Evolutionary conservation across 1,140 invertebrate species (phyloP), one percentile per base, ranked within the genome.

Genomic region (Hyposmocoma kahamanoa): DNA sequence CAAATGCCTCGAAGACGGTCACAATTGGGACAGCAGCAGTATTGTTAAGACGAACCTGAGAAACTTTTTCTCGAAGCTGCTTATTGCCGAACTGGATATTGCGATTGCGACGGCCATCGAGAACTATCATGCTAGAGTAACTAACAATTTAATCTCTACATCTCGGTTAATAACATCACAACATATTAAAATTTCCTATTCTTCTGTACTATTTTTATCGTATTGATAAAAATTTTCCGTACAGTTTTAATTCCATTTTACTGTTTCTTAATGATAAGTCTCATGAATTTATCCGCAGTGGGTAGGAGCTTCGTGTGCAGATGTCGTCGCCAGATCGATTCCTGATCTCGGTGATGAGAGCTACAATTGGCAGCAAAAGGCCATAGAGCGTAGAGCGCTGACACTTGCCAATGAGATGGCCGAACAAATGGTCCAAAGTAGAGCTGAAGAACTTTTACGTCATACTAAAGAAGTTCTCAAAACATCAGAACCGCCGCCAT

Each of bases 61-160:
- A 10, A 66, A 50, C 48, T 85, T 65, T 50, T 85, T 82, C 26
- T 55, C 72, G 3, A 49, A 76, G 53, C 56, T 85, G 32, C 56
- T 85, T 10, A 50, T 72, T 2, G 68, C 66, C 36, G 82, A 85
- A 50, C 56, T 85, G 1, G 75, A 84, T 43, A 79, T 82, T 46
- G 79, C 82, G 10, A 84, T 85, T 17, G 74, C 70, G 42, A 77
- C 72, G 0, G 67, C 72, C 1, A 81, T 83, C 45, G 82, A 83
- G 50, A 80, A 77, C 44, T 81, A 82, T 59, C 82, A 77, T 30
- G 78, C 68, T 34, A 79, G 61, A 66, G 82, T 80, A 62, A 5
- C 24, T 30, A 30, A 1, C 13, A 10, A 30, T 10, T 8, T 26
- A 26, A 26, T 5, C 24, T 11, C 24, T 26, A 26, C 24, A 26